phyloP scores from a whole-genome alignment of 1,140 invertebrate species.

The Cyrtorhinus lividipennis region DNA sequence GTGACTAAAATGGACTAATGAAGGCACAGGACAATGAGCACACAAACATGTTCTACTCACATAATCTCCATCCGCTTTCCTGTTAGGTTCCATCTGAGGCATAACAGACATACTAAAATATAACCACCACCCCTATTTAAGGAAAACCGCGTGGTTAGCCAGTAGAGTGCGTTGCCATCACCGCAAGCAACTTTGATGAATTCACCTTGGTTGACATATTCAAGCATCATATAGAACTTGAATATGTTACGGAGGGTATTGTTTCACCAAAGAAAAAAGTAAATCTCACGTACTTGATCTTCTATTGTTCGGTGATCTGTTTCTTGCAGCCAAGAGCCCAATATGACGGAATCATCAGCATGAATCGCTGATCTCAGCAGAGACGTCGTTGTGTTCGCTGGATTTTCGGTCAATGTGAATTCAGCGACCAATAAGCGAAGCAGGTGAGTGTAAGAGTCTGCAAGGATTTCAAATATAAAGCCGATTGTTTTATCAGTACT shows the following conservation, averaged over 20 bases:
- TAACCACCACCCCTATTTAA: conserved; percentile 22
- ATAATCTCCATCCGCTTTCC: conserved; percentile 54
- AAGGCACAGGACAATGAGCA: too few relatives aligned
- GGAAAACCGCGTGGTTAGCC: too few relatives aligned
- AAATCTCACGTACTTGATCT: conserved; percentile 84
- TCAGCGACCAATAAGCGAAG: conserved; percentile 91
- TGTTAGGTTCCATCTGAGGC: conserved; percentile 57
- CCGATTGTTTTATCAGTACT: too few relatives aligned
- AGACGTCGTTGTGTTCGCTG: conserved; percentile 86
- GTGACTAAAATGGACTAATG: too few relatives aligned
- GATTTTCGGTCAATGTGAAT: conserved; percentile 89
- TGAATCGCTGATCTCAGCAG: conserved; percentile 75
- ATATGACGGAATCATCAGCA: conserved; percentile 73
- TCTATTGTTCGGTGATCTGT: conserved; percentile 94
- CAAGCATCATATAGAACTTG: too few relatives aligned
- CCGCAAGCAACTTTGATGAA: too few relatives aligned
- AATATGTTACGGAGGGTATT: too few relatives aligned
- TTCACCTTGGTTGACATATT: too few relatives aligned
- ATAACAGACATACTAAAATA: conserved; percentile 26
- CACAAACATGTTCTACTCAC: too few relatives aligned
- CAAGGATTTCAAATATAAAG: too few relatives aligned
- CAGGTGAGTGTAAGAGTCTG: conserved; percentile 66
- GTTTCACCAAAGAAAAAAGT: too few relatives aligned
- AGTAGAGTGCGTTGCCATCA: too few relatives aligned
- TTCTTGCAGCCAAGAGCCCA: conserved; percentile 79